A percentile compares a stretch with the other conserved stretches of the same genome.
phyloP scores from a whole-genome alignment of 2,888 invertebrate species.

The Heteromurus nitidus region DNA sequence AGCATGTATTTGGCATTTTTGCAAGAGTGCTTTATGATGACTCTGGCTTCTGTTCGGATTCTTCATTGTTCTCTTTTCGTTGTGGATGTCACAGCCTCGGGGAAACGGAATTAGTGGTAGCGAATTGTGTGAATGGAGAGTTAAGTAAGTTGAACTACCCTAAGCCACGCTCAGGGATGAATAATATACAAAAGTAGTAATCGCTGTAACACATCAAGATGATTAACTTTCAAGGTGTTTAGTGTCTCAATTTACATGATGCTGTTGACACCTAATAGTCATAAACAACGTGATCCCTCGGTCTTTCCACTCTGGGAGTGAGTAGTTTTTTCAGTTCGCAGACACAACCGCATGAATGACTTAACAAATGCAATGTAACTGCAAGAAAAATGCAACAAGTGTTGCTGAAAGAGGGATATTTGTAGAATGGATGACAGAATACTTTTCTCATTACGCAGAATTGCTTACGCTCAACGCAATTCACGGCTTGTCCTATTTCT shows the following conservation, averaged over 20 bases:
- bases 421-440: too few species aligned
- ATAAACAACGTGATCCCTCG: too few species aligned
- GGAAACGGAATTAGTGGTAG: conserved; percentile 52
- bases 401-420: conserved; percentile 15
- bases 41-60: neutral
- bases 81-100: conserved; percentile 54
- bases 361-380: too few species aligned
- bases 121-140: conserved; percentile 30
- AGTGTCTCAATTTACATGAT: conserved; percentile 57
- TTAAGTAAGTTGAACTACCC: conserved; percentile 61
- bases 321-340: too few species aligned
- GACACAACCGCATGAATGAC: too few species aligned
- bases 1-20: neutral
- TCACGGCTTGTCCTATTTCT: conserved; percentile 52
- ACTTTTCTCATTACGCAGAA: conserved; percentile 34
- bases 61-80: conserved; percentile 4
- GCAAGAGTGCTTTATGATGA: too few species aligned
- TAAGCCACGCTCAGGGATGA: conserved; percentile 61
- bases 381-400: too few species aligned
- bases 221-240: conserved; percentile 63
- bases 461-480: conserved; percentile 5
- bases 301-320: too few species aligned
- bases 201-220: conserved; percentile 54
- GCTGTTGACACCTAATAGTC: conserved; percentile 62
- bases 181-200: conserved; percentile 41